These are phyloP conservation scores for Dunckerocampus dactyliophorus DNA, from an alignment of 2,113 vertebrate species.

Conservation along the genomic window DNA sequence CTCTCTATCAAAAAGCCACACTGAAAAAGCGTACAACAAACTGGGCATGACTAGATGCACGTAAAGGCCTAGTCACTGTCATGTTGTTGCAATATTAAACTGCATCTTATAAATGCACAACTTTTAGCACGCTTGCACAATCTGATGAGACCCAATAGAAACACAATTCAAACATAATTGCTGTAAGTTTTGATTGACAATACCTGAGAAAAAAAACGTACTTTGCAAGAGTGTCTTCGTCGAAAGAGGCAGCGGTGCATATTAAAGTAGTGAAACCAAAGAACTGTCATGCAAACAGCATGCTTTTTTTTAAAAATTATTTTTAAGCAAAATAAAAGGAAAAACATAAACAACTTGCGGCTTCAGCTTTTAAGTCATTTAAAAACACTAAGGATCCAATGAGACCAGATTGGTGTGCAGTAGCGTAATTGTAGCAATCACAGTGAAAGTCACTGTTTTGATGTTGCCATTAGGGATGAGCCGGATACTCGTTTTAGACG, in stretches of 20 bases:
- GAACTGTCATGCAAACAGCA: neutral
- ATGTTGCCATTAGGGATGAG: too few relatives aligned
- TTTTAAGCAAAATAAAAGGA: too few relatives aligned
- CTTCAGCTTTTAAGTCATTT: too few relatives aligned
- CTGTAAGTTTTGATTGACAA: neutral
- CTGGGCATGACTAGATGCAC: neutral
- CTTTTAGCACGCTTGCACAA: slow-evolving; percentile 8
- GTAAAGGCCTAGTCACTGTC: neutral
- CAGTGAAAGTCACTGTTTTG: too few relatives aligned
- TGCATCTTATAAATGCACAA: neutral
- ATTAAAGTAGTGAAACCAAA: neutral
- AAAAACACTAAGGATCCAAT: too few relatives aligned
- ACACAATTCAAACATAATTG: neutral
- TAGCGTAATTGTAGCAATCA: too few relatives aligned
- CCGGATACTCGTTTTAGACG: too few relatives aligned
- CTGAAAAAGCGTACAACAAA: neutral
- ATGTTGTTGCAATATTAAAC: slow-evolving; percentile 2
- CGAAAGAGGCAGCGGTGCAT: neutral
- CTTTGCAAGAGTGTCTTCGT: neutral
- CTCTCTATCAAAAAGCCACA: slow-evolving; percentile 13
- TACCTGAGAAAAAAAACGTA: neutral
- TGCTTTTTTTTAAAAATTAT: neutral
- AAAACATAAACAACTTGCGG: too few relatives aligned
- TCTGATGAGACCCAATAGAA: neutral
- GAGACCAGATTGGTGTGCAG: too few relatives aligned